Base-by-base conservation (phyloP, 2,888 invertebrate genomes). In the Drosophila flavopinicola region DNA sequence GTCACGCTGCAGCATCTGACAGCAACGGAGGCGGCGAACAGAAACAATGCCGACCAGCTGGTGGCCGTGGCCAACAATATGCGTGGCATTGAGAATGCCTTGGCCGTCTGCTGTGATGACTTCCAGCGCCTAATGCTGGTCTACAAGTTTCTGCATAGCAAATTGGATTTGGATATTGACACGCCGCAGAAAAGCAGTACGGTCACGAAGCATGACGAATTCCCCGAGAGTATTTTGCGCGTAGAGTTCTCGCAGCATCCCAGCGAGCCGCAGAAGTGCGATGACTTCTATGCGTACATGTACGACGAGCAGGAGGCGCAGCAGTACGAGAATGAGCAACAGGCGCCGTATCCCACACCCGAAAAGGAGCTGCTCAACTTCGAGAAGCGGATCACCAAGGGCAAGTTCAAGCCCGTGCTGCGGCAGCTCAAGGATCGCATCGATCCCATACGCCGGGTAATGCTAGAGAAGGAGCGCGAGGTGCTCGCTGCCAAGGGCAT, bases 231-330 rank as follows among this genome's bases (percentile, higher is more conserved):
- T 58, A 85, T 89, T 66, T 52, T 90, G 56, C 86, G 89, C 2
- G 87, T 90, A 1, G 90, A 90, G 80, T 87, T 85, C 53, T 86
- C 87, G 2, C 82, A 88, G 61, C 83, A 87, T 61, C 64, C 76
- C 2, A 68, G 77, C 47, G 88, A 88, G 38, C 66, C 76, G 2
- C 86, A 87, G 17, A 85, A 86, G 23, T 75, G 76, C 13, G 91
- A 91, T 63, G 91, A 91, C 67, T 91, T 90, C 58, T 91, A 88
- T 78, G 91, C 91, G 0, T 91, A 90, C 42, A 89, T 90, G 87
- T 90, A 87, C 37, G 90, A 90, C 32, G 89, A 89, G 54, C 59
- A 77, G 20, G 87, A 89, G 27, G 79, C 75, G 3, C 70, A 49
- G 6, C 75, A 73, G 6, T 77, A 75, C 13, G 69, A 76, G 15